phyloP scores from a whole-genome alignment of 1,140 invertebrate genomes.

The Brachionus asplanchnoidis region DNA sequence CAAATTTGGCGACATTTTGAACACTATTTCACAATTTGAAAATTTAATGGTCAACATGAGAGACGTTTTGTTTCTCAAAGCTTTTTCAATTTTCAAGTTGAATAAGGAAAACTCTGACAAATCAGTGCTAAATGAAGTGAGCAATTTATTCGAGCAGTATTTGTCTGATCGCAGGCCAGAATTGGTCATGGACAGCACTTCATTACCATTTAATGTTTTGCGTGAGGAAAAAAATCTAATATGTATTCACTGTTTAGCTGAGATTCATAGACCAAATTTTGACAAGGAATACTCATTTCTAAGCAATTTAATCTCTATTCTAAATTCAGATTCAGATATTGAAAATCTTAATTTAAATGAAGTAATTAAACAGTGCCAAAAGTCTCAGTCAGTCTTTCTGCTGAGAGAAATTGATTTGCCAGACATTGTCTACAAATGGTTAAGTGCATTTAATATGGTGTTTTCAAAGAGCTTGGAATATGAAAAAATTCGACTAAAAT shows the following conservation, averaged over 20 bases:
- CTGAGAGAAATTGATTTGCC: background rate
- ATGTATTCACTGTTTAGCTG: background rate
- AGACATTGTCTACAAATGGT: constrained; percentile 6
- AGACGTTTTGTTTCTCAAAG: background rate
- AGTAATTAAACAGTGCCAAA: background rate
- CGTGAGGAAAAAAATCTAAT: background rate
- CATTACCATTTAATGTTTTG: background rate
- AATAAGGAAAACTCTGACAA: background rate
- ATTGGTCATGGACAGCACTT: background rate
- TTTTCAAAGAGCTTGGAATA: background rate
- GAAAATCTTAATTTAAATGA: background rate
- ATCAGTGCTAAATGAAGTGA: background rate
- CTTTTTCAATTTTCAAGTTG: background rate
- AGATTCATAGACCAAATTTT: background rate
- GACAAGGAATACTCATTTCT: background rate
- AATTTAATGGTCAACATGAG: background rate
- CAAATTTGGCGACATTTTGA: background rate
- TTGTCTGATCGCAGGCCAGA: background rate
- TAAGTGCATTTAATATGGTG: background rate
- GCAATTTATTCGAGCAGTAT: background rate
- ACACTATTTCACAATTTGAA: background rate
- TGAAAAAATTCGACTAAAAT: background rate
- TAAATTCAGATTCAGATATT: background rate
- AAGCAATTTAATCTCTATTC: background rate
- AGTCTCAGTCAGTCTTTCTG: background rate